Conservation (phyloP, 2,888 invertebrate species). For the Drosophila glabriapex region DNA sequence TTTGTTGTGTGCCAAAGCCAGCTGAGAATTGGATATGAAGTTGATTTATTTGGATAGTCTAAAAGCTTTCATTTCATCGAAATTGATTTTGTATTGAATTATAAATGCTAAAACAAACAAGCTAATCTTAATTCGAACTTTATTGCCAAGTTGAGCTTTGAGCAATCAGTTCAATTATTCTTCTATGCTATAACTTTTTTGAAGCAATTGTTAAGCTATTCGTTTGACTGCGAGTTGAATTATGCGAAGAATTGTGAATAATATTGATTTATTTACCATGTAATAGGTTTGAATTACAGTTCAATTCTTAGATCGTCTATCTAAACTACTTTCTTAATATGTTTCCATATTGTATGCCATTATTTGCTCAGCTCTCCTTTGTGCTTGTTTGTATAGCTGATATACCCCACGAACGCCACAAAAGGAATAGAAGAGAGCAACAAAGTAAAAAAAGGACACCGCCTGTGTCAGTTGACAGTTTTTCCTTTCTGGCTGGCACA, state of each 20-base stretch:
- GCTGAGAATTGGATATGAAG: conserved; percentile 6
- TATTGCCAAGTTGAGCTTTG: not conserved
- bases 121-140: not conserved
- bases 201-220: not conserved
- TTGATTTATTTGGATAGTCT: not conserved
- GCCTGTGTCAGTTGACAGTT: conserved; percentile 69
- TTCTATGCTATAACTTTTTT: not conserved
- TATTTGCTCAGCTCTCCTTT: not conserved
- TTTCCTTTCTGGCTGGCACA: conserved; percentile 48
- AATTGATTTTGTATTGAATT: not conserved
- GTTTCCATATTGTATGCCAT: not conserved
- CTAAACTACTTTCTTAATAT: not conserved
- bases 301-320: not conserved
- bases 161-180: not conserved
- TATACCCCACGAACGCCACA: conserved; percentile 7
- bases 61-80: not conserved
- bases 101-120: not conserved
- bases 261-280: not conserved
- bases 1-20: not conserved
- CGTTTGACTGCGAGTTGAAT: not conserved
- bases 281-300: not conserved
- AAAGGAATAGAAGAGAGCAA: conserved; percentile 2
- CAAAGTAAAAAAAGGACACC: conserved; percentile 41
- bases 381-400: conserved; percentile 4
- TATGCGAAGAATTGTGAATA: not conserved